Percentiles rank a stretch among this genome's conserved stretches.
phyloP scores from a whole-genome alignment of 2,888 invertebrate genomes.

The Agonopterix subpropinquella region DNA sequence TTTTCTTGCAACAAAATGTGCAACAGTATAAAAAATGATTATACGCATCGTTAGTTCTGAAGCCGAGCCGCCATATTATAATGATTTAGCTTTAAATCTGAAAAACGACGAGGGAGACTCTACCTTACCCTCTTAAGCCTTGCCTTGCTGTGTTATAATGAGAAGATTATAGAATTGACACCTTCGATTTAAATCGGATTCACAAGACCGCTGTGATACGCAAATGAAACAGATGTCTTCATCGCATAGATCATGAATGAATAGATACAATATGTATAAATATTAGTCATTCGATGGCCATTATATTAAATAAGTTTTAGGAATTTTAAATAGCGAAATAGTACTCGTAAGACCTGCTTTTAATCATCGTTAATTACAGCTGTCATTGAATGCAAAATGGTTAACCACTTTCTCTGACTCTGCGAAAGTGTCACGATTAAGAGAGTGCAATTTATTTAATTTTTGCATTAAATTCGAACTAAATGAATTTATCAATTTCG shows the following conservation, averaged over 20 bases:
- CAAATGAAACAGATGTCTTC: too few species aligned
- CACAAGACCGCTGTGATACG: too few species aligned
- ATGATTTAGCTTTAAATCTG: neutral
- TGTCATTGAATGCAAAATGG: neutral
- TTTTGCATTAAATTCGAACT: neutral
- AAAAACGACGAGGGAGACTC: neutral
- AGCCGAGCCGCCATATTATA: neutral
- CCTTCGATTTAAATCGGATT: too few species aligned
- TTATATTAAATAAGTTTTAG: neutral
- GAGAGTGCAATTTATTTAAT: neutral
- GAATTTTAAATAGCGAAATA: neutral
- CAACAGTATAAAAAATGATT: neutral
- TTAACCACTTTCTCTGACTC: constrained; percentile 3
- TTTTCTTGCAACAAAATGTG: neutral
- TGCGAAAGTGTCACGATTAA: neutral
- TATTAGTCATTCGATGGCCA: too few species aligned
- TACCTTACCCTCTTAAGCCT: too few species aligned
- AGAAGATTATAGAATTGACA: too few species aligned
- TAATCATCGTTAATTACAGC: neutral
- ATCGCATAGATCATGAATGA: too few species aligned
- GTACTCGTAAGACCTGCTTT: neutral
- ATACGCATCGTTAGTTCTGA: neutral
- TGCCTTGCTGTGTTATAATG: too few species aligned
- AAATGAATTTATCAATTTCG: neutral
- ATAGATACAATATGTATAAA: too few species aligned